Base-by-base conservation (phyloP, 2,888 invertebrate species). In the Ophraella communa region DNA sequence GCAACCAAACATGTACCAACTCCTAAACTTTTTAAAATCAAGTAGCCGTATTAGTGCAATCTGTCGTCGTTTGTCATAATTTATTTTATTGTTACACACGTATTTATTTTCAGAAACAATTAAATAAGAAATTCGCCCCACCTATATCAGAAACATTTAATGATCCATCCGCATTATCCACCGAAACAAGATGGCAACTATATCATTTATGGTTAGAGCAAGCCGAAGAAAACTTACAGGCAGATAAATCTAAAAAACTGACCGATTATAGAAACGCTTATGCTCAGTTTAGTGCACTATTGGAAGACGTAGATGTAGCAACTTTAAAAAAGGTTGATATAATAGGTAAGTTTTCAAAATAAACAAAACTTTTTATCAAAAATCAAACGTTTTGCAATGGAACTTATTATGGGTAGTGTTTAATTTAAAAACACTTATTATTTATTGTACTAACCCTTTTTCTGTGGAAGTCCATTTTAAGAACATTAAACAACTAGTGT, bases 121-220 rank as follows among this genome's bases (percentile, higher is more conserved):
- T n/a, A 7, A 35, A 35, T 1, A 20, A 30, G 2, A 42, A 42
- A n/a, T 35, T n/a, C 4, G 17, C 7, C 2, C 24, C 8, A 17
- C 55, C 61, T 2, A 51, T 21, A 2, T 35, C 59, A 51, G 33
- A 70, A 4, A 64, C 76, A 62, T 70, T 76, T 24, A 8, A 62
- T 17, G 65, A 73, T 14, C 78, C 78, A 4, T 20, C 68, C 23
- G 51, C 58, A 11, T 76, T 80, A 72, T 49, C 61, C n/a, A 68
- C 71, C 24, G 64, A 74, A 23, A 67, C 74, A 24, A 73, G 80
- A 27, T 82, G 81, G 81, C 65, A 67, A 8, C 70, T 79, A n/a
- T 81, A 82, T 69, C 78, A 73, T 51, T 56, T 75, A 63, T 81
- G 79, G 79, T 47, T 81, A 23, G 58, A 70, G 2, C 51, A 66